Conservation (phyloP, 2,888 invertebrate species). For the Seira ritae region DNA sequence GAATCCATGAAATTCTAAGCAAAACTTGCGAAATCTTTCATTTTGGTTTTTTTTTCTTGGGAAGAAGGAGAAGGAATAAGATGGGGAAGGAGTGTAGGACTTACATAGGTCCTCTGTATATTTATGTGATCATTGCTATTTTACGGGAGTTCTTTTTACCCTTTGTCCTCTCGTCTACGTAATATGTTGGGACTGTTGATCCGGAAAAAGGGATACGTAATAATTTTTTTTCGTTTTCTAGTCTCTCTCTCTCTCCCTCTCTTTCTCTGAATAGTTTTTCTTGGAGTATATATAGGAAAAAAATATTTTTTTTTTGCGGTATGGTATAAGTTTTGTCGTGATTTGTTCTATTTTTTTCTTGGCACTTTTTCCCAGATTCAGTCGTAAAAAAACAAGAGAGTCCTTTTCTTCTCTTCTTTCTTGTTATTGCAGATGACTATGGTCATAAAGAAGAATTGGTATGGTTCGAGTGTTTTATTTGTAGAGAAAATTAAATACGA, state of each 20-base stretch:
- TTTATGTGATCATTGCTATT: conserved; percentile 2
- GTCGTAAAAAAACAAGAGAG: conserved; percentile 55
- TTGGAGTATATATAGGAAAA: not conserved
- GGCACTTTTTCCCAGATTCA: conserved; percentile 59
- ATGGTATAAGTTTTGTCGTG: conserved; percentile 34
- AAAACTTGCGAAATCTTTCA: conserved; percentile 69
- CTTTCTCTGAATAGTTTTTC: no score
- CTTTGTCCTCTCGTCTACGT: not conserved
- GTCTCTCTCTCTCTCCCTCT: no score
- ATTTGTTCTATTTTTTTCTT: conserved; percentile 45
- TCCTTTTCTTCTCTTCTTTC: conserved; percentile 26
- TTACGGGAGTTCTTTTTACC: conserved; percentile 36
- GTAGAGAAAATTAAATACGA: conserved; percentile 61
- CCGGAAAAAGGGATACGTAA: conserved; percentile 36
- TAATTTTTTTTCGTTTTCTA: conserved; percentile 22
- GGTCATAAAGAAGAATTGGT: conserved; percentile 65
- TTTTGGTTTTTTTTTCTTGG: no score
- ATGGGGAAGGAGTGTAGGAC: not conserved
- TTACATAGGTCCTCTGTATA: no score
- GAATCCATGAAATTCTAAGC: conserved; percentile 58
- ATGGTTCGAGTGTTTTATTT: conserved; percentile 16
- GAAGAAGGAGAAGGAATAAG: no score
- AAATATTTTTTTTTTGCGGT: not conserved
- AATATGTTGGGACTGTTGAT: conserved; percentile 50
- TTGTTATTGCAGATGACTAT: conserved; percentile 57